phyloP scores from a whole-genome alignment of 92 coral and sea anemone species.

The Umimayanthus kanabou region DNA sequence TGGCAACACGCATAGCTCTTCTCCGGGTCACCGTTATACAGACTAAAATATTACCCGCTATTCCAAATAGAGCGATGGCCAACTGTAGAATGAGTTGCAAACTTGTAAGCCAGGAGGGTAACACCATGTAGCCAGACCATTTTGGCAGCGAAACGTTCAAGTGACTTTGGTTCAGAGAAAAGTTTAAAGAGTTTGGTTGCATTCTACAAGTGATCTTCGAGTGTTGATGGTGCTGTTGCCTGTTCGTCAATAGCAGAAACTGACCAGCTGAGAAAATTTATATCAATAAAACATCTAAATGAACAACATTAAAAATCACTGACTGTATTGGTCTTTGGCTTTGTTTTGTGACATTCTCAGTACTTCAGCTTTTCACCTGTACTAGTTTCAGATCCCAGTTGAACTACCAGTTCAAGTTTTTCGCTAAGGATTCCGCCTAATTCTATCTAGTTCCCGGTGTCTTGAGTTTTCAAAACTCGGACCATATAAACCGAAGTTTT shows the following conservation, averaged over 20 bases:
- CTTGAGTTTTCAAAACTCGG: neutral
- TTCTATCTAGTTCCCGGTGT: neutral
- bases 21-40: slow-evolving; percentile 16
- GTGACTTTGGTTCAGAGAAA: neutral
- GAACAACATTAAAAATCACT: neutral
- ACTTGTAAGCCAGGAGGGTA: slow-evolving; percentile 17
- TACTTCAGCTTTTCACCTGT: neutral
- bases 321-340: neutral
- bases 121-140: slow-evolving; percentile 20
- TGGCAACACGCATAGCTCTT: slow-evolving; percentile 24
- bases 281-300: neutral
- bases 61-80: slow-evolving; percentile 7
- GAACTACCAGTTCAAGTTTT: neutral
- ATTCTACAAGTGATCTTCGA: neutral
- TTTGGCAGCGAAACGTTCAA: slow-evolving; percentile 5
- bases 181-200: neutral
- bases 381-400: neutral
- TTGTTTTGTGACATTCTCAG: neutral
- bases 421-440: neutral
- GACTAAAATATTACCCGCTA: slow-evolving; percentile 29
- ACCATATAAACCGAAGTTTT: neutral
- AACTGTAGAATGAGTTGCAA: slow-evolving; percentile 23
- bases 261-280: neutral
- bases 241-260: neutral
- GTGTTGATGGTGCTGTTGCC: too few relatives aligned